Percentiles rank a stretch among this genome's conserved stretches.
phyloP scores from a whole-genome alignment of 2,797 vertebrate species.

The Scarus forsteni region DNA sequence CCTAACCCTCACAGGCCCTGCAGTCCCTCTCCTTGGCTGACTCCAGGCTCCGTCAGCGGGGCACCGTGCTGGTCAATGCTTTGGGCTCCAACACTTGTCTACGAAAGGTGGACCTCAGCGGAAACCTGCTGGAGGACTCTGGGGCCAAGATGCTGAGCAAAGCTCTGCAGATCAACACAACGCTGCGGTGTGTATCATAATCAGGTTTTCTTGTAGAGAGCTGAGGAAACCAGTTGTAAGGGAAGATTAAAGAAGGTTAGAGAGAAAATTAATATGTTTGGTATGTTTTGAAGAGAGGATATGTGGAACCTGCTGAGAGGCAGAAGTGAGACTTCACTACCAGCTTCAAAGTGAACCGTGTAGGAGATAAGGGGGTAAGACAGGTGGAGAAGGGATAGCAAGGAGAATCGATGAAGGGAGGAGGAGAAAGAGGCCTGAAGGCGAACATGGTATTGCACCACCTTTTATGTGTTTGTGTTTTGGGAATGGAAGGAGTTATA shows the following conservation, averaged over 20 bases:
- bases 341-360: conserved; percentile 43
- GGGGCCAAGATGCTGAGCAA: conserved; percentile 96
- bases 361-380: conserved; percentile 40
- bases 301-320: conserved; percentile 30
- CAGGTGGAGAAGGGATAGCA: conserved; percentile 15
- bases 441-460: conserved; percentile 18
- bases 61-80: conserved; percentile 91
- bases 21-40: conserved; percentile 91
- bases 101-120: conserved; percentile 91
- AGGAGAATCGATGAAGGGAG: conserved; percentile 13
- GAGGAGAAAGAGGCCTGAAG: conserved; percentile 25
- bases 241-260: conserved; percentile 42
- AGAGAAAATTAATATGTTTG: conserved; percentile 42
- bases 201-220: background rate
- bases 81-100: conserved; percentile 92
- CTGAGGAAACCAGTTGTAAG: conserved; percentile 12
- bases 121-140: conserved; percentile 91
- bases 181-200: conserved; percentile 76
- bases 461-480: background rate
- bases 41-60: conserved; percentile 90
- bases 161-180: conserved; percentile 89
- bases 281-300: conserved; percentile 25
- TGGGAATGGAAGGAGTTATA: background rate
- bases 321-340: conserved; percentile 25
- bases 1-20: conserved; percentile 79